A percentile compares a stretch with the other conserved stretches of the same genome.
These are phyloP conservation scores for Etia nguti DNA, from an alignment of 2,113 vertebrate genomes.

Conservation along the genomic window DNA sequence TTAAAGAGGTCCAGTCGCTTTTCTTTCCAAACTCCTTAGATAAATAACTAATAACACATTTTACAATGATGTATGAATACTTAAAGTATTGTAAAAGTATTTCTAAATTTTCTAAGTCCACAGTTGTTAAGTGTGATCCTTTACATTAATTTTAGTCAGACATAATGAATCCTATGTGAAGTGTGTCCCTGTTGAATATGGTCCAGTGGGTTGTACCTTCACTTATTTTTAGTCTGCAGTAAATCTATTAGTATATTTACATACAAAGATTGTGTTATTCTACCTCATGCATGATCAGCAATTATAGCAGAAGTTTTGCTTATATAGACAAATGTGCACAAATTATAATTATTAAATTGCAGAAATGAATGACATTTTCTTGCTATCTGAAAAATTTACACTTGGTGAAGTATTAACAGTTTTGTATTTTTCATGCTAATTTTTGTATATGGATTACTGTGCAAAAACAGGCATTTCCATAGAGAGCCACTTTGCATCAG, in stretches of 20 bases:
- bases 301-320: rapidly evolving
- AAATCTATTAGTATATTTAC: background rate
- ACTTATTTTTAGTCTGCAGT: background rate
- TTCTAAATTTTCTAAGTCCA: background rate
- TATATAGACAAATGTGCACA: background rate
- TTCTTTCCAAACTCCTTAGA: rapidly evolving
- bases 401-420: background rate
- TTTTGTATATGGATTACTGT: background rate
- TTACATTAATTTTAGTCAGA: background rate
- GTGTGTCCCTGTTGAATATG: background rate
- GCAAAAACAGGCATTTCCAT: background rate
- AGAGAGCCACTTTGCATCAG: too few relatives aligned
- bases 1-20: background rate
- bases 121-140: background rate
- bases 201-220: rapidly evolving
- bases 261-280: background rate
- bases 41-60: background rate
- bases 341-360: background rate
- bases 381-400: background rate
- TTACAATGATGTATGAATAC: rapidly evolving
- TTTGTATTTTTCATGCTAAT: background rate
- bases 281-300: background rate
- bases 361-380: background rate
- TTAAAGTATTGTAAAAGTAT: background rate
- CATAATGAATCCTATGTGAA: background rate